Evolutionary conservation across 2,113 vertebrate genomes (phyloP), one percentile per base, ranked within the genome.

Genomic region (Halcyon malimbica): DNA sequence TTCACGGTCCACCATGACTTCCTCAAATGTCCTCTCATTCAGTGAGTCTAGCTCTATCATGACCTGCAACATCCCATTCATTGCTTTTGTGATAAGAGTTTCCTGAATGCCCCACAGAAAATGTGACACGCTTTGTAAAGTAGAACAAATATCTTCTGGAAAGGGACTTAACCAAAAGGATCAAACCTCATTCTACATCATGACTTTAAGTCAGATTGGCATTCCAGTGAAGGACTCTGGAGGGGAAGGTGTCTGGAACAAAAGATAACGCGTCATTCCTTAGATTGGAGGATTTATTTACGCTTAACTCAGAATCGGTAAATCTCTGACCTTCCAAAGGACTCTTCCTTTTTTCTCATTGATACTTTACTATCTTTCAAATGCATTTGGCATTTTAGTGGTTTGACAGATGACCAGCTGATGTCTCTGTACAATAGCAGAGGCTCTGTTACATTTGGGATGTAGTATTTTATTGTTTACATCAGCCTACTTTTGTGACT

Each of bases 31-130:
- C 89, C n/a, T 70, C n/a, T 70, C 26, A 5, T 64, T 64, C 20
- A 64, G 41, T 48, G 51, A 59, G 15, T 9, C 10, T 59, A 53
- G 54, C 74, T 95, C 37, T 77, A 4, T 86, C 62, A 51, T 92
- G 92, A 89, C 74, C 90, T 85, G 63, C 71, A 87, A 42, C 48
- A 90, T 96, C 71, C 89, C 8, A 5, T 23, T 65, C 74, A 33
- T 84, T 93, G 85, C 89, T 91, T 87, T 42, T 69, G 46, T 90
- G 59, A 17, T 79, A 39, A 39, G 75, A 75, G 91, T 87, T 95
- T 97, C 94, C 74, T 91, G 76, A 93, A 60, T 80, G 51, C 39
- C 63, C 29, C 6, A 7, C 51, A 91, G 91, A 96, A 95, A 94
- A 53, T 67, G 71, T 91, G 68, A 80, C 54, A 70, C 9, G 2